Evolutionary conservation across 2,888 invertebrate genomes (phyloP), one percentile per base, ranked within the genome.

Genomic region (Anorthoa munda): DNA sequence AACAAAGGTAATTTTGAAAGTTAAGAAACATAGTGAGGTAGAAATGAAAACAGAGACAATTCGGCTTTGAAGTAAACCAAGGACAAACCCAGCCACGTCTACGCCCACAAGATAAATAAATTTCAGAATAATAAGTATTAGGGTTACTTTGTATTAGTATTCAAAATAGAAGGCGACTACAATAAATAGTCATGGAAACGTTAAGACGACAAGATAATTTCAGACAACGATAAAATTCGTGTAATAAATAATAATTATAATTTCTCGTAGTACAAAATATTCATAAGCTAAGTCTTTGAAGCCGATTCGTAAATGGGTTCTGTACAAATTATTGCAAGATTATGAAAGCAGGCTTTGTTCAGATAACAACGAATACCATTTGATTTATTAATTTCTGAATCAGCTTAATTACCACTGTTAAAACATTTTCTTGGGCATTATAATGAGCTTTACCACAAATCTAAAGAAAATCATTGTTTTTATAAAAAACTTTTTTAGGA

Each of bases 181-280:
- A 65, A 55, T 69, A 76, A 75, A 76, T 65, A 65, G 7, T 18
- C 48, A 46, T 4, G 23, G 51, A 48, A 76, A 66, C 31, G 69
- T 50, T 55, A 65, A 65, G 70, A 81, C 51, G 77, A 69, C 61
- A 79, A 75, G 31, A 78, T 76, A 76, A 79, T 70, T 70, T 63
- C 15, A 46, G 48, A 53, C 48, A 39, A 21, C 26, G 48, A 76
- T 66, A 69, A 46, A 17, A 75, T 60, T 65, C 23, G 2, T 48
- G 46, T 39, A 31, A 66, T 77, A 79, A 71, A 82, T 82, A 55
- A 75, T 66, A 21, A 81, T 70, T 76, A 76, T 63, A 46, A 21
- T 45, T 21, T 45, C 45, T 1, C 15, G 15, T 45, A 26, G 4
- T 66, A 31, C 58, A 31, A 64, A 79, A 74, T 39, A 17, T 61